phyloP scores from a whole-genome alignment of 2,113 vertebrate genomes.

The Rhadina sibilatrix region DNA sequence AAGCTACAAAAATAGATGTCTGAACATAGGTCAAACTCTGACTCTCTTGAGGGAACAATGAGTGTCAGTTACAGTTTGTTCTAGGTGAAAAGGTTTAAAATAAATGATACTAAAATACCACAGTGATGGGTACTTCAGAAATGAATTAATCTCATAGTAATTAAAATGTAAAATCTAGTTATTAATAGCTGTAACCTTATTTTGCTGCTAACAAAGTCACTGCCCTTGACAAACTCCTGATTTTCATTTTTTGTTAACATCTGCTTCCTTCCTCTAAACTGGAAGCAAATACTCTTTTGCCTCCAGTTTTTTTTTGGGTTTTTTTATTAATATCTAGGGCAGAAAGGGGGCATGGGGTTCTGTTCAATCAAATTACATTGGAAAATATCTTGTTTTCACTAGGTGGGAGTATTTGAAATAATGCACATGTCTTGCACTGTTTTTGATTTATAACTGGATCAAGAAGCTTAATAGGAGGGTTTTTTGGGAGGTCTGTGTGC shows the following conservation, averaged over 20 bases:
- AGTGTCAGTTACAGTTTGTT: background rate
- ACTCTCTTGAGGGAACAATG: background rate
- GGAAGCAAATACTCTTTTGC: background rate
- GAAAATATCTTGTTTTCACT: background rate
- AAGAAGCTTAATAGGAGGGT: background rate
- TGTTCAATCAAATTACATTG: background rate
- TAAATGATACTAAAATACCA: background rate
- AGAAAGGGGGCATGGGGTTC: background rate
- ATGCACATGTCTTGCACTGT: background rate
- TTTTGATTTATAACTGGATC: too few species aligned
- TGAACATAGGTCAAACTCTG: background rate
- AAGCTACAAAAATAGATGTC: background rate
- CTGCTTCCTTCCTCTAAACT: background rate
- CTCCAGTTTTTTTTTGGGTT: background rate
- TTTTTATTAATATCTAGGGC: background rate
- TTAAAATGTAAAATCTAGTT: background rate
- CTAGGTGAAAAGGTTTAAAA: slow-evolving; percentile 1
- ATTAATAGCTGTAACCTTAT: slow-evolving; percentile 2
- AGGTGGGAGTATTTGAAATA: background rate
- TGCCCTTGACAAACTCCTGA: slow-evolving; percentile 1
- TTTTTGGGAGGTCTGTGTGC: background rate
- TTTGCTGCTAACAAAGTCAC: background rate
- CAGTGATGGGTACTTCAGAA: background rate
- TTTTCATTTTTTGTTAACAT: background rate
- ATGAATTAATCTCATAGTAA: background rate